Conservation (phyloP, 1,140 invertebrate species). For the Berghia stephanieae region DNA sequence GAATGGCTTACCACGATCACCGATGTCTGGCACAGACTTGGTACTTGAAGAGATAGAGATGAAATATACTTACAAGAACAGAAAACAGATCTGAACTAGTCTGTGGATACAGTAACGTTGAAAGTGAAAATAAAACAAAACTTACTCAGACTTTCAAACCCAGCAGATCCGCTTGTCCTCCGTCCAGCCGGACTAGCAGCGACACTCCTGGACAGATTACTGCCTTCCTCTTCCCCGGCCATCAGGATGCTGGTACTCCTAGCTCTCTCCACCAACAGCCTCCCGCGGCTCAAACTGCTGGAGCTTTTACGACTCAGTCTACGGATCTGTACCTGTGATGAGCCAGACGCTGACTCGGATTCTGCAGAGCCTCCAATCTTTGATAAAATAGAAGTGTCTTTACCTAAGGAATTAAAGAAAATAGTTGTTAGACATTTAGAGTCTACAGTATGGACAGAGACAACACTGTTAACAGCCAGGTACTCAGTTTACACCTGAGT, state of each 20-base stretch:
- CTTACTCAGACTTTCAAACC: conserved; percentile 14
- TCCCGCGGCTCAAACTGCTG: conserved; percentile 11
- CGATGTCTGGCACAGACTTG: no score
- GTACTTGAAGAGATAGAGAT: no score
- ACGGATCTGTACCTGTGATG: not conserved
- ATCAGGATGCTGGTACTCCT: conserved; percentile 10
- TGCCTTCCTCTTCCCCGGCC: conserved; percentile 11
- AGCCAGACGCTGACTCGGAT: conserved; percentile 4
- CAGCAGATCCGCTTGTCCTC: not conserved
- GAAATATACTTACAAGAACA: no score
- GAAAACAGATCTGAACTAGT: no score
- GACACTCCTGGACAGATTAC: not conserved
- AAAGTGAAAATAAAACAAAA: not conserved
- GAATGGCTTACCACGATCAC: no score
- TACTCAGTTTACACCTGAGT: no score
- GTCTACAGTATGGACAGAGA: no score
- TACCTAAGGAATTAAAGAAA: no score
- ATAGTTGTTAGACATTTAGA: no score
- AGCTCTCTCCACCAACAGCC: conserved; percentile 27
- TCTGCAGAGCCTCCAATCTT: conserved; percentile 14
- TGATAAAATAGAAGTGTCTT: no score
- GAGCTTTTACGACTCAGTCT: not conserved
- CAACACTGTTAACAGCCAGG: no score
- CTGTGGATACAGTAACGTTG: no score
- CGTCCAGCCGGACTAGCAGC: not conserved